Percentiles rank a stretch among this genome's conserved stretches.
phyloP scores from a whole-genome alignment of 2,888 invertebrate genomes.

The Napeogenes sylphis region DNA sequence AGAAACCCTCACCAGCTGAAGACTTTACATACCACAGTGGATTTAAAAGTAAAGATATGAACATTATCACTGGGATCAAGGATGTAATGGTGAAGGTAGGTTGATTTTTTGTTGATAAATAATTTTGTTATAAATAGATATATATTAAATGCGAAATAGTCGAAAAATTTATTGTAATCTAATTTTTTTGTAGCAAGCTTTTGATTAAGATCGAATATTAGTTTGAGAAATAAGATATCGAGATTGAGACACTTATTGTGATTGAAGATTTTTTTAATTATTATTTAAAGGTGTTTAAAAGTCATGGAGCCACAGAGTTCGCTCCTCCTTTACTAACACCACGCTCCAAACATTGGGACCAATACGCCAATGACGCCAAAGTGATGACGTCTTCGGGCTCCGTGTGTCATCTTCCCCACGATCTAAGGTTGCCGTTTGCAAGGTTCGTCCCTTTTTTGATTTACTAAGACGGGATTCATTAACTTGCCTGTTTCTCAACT shows the following conservation, averaged over 20 bases:
- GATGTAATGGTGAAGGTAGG: conserved; percentile 53
- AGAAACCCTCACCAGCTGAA: conserved; percentile 80
- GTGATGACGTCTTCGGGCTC: conserved; percentile 93
- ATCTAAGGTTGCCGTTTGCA: conserved; percentile 81
- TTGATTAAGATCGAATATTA: no score
- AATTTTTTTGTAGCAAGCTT: no score
- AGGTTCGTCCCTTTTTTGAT: conserved; percentile 42
- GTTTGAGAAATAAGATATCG: no score
- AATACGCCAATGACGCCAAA: conserved; percentile 81
- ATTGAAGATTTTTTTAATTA: no score
- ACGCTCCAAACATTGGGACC: conserved; percentile 78
- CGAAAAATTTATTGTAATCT: no score
- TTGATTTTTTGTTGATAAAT: background rate
- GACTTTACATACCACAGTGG: conserved; percentile 87
- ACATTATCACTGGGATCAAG: conserved; percentile 43
- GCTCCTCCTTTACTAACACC: conserved; percentile 90
- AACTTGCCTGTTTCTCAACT: no score
- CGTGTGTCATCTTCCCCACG: conserved; percentile 90
- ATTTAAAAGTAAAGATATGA: conserved; percentile 43
- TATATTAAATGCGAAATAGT: no score
- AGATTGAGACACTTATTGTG: no score
- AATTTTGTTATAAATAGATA: no score
- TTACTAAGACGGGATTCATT: no score
- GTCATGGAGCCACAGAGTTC: conserved; percentile 88
- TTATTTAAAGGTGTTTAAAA: conserved; percentile 78